A percentile compares a stretch with the other conserved stretches of the same genome.
Conservation (phyloP, 1,140 invertebrate genomes). For the Magallana gigas region DNA sequence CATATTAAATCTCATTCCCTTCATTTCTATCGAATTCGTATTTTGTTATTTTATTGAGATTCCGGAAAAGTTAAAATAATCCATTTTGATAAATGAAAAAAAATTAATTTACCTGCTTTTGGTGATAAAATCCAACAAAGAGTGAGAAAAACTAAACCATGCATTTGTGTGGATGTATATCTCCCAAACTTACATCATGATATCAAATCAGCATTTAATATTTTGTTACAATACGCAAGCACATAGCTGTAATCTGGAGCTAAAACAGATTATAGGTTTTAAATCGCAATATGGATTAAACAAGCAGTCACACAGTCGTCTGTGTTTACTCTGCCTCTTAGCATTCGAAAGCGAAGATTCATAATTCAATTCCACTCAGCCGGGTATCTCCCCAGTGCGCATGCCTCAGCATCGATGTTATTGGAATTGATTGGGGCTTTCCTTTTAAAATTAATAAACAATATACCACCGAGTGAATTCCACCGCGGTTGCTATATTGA, state of each 20-base stretch:
- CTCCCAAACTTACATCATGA: neutral
- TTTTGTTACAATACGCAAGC: neutral
- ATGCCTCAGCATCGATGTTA: neutral
- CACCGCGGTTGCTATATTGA: neutral
- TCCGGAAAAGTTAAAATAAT: too few species aligned
- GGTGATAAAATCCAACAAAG: neutral
- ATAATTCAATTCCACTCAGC: neutral
- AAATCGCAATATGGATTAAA: conserved; percentile 23
- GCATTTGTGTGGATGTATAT: neutral
- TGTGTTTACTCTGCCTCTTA: conserved; percentile 17
- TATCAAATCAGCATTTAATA: neutral
- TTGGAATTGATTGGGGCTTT: conserved; percentile 27
- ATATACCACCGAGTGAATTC: neutral
- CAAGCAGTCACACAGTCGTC: neutral
- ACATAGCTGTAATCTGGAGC: neutral
- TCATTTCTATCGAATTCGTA: too few species aligned
- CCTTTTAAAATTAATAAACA: neutral
- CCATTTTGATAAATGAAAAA: neutral
- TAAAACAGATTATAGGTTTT: neutral
- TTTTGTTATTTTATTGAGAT: too few species aligned
- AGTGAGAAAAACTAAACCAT: neutral
- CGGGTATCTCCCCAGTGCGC: neutral
- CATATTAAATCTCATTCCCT: too few species aligned
- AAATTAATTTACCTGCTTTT: conserved; percentile 13
- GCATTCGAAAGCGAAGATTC: conserved; percentile 10